These are phyloP conservation scores for Cyclura pinguis DNA, from an alignment of 2,797 vertebrate species.

Conservation along the genomic window DNA sequence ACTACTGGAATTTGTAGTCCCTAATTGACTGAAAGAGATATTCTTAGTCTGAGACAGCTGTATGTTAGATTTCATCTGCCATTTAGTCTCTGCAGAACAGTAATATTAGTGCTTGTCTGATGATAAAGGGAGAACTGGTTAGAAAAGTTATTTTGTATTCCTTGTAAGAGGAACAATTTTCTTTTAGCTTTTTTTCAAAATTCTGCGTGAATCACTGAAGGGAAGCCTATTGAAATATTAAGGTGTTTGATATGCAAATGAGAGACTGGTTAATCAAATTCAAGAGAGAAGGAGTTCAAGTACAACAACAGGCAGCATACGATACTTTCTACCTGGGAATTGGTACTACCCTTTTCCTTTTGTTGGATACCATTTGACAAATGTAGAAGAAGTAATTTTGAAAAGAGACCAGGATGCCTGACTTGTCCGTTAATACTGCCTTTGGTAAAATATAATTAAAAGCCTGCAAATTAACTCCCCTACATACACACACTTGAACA, in stretches of 20 bases:
- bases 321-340: not conserved
- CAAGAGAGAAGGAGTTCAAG: not conserved
- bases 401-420: not conserved
- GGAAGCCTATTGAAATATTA: not conserved
- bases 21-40: not conserved
- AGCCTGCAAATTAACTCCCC: conserved; percentile 38
- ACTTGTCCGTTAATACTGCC: not conserved
- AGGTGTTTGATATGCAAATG: not conserved
- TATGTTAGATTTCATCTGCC: conserved; percentile 2
- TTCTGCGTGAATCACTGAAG: not conserved
- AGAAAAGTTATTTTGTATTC: not conserved
- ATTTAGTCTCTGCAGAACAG: not conserved
- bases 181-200: not conserved
- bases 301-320: not conserved
- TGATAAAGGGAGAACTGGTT: not conserved
- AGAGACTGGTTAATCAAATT: not conserved
- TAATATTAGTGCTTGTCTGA: not conserved
- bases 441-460: conserved; percentile 39
- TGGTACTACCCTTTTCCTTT: not conserved
- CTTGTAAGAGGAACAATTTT: not conserved
- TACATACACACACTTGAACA: too few relatives aligned
- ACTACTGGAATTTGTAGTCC: not conserved
- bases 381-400: not conserved
- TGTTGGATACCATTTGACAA: not conserved
- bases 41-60: not conserved